Conservation (phyloP, 2,113 vertebrate species). For the Nematolebias whitei region DNA sequence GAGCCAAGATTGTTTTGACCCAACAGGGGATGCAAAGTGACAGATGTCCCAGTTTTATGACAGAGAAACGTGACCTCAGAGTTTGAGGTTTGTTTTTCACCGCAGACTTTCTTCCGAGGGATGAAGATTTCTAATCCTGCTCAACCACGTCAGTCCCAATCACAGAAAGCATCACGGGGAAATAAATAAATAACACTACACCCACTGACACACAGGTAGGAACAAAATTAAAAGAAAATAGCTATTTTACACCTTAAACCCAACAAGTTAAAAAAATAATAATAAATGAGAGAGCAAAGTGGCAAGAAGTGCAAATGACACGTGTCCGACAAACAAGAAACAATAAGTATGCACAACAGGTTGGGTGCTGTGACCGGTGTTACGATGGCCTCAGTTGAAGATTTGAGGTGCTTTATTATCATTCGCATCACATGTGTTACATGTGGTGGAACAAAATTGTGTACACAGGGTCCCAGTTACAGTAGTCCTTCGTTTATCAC, state of each 20-base stretch:
- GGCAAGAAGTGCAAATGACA: neutral
- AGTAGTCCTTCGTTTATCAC: too few relatives aligned
- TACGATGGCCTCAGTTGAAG: neutral
- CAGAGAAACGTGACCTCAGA: conserved; percentile 14
- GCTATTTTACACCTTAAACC: neutral
- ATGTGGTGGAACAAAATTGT: too few relatives aligned
- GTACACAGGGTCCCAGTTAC: too few relatives aligned
- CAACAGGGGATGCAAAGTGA: conserved; percentile 6
- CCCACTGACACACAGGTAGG: conserved; percentile 24
- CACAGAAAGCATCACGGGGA: conserved; percentile 45
- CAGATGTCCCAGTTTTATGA: conserved; percentile 9
- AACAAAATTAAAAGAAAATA: conserved; percentile 18
- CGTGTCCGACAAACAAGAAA: neutral
- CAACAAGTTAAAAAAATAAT: neutral
- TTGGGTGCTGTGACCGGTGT: neutral
- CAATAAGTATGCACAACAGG: conserved; percentile 1
- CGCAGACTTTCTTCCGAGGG: conserved; percentile 35
- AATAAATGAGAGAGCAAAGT: neutral
- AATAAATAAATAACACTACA: conserved; percentile 16
- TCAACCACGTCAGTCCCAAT: conserved; percentile 45
- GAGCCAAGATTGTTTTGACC: neutral
- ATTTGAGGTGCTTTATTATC: too few relatives aligned
- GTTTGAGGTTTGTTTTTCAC: conserved; percentile 26
- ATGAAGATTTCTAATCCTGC: conserved; percentile 68
- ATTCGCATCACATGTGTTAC: too few relatives aligned